Conservation (phyloP, 2,113 vertebrate genomes). For the Anhinga rufa region DNA sequence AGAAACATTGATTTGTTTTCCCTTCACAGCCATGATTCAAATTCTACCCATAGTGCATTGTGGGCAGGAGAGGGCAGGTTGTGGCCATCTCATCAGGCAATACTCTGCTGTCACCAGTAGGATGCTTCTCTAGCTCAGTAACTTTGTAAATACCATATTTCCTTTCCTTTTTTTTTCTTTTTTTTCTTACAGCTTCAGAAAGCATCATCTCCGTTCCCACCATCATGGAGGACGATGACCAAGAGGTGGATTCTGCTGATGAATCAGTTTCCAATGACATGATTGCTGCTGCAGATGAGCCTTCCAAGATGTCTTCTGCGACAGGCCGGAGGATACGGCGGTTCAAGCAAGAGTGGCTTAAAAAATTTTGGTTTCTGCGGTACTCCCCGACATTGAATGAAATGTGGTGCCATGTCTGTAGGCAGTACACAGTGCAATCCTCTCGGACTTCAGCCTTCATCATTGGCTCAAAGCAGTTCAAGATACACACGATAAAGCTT, state of each 20-base stretch:
- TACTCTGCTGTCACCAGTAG: background rate
- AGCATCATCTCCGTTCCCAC: slow-evolving; percentile 82
- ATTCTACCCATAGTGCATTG: background rate
- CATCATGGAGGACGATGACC: slow-evolving; percentile 89
- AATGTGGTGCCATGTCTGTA: slow-evolving; percentile 98
- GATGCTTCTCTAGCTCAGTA: background rate
- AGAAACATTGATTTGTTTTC: background rate
- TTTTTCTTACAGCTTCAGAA: slow-evolving; percentile 79
- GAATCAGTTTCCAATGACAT: slow-evolving; percentile 90
- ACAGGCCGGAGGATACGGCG: slow-evolving; percentile 86
- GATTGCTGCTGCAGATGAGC: slow-evolving; percentile 82
- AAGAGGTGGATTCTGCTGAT: slow-evolving; percentile 92
- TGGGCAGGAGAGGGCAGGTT: background rate
- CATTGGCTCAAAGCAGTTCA: slow-evolving; percentile 96
- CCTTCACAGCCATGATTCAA: background rate
- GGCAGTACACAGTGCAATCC: slow-evolving; percentile 96
- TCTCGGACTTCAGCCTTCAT: slow-evolving; percentile 96
- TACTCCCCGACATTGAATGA: slow-evolving; percentile 93
- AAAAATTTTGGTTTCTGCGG: slow-evolving; percentile 97
- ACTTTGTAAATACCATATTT: background rate
- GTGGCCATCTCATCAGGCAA: background rate
- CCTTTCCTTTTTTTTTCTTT: background rate
- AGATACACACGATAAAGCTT: slow-evolving; percentile 97
- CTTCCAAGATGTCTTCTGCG: slow-evolving; percentile 81
- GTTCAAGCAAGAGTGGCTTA: slow-evolving; percentile 97